Conservation (phyloP, 1,140 invertebrate genomes). For the Sminthurides bifidus region DNA sequence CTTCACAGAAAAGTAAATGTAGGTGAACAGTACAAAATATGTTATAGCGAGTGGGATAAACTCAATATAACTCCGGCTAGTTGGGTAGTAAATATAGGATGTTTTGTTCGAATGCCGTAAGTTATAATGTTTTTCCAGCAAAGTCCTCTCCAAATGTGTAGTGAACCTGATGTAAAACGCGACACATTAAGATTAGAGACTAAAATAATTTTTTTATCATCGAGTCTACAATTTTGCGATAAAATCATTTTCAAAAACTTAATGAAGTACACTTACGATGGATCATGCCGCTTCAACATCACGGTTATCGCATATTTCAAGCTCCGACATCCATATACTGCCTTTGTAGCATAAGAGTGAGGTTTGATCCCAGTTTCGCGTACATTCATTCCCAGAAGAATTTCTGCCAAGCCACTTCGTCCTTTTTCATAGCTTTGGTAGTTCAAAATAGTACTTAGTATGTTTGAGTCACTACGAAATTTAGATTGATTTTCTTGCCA, state of each 20-base stretch:
- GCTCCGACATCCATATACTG: conserved; percentile 46
- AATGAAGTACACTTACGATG: conserved; percentile 49
- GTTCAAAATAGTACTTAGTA: conserved; percentile 65
- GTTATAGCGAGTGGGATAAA: conserved; percentile 70
- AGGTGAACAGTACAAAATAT: conserved; percentile 74
- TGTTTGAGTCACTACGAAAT: conserved; percentile 62
- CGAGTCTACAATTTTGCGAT: too few relatives aligned
- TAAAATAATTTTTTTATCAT: too few relatives aligned
- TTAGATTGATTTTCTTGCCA: conserved; percentile 63
- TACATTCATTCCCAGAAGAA: conserved; percentile 81
- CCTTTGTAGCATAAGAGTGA: conserved; percentile 66
- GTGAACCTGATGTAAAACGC: neutral
- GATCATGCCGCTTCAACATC: conserved; percentile 66
- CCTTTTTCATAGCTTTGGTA: conserved; percentile 60
- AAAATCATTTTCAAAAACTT: too few relatives aligned
- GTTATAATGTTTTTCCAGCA: neutral
- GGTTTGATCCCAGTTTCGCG: conserved; percentile 78
- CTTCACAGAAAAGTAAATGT: conserved; percentile 87
- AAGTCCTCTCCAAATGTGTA: neutral
- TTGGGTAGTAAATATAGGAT: conserved; percentile 69
- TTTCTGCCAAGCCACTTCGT: conserved; percentile 71
- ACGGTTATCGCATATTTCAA: conserved; percentile 83
- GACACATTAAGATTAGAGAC: neutral
- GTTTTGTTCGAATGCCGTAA: conserved; percentile 15
- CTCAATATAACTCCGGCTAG: conserved; percentile 73